phyloP scores from a whole-genome alignment of 2,113 vertebrate species.

The Pterocles burchelli region DNA sequence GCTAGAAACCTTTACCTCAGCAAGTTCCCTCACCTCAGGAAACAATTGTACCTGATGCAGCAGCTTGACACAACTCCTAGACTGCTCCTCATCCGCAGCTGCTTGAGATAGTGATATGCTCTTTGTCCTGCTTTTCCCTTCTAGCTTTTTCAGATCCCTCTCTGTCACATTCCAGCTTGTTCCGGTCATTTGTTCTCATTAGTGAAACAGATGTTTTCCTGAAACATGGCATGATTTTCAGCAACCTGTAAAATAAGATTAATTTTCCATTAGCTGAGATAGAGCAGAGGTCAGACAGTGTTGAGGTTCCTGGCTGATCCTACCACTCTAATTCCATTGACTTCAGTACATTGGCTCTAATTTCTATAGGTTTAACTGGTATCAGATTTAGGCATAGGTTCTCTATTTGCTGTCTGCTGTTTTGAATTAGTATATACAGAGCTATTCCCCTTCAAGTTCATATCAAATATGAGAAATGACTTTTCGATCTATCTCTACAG shows the following conservation, averaged over 20 bases:
- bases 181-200: background rate
- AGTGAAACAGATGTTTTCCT: background rate
- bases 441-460: background rate
- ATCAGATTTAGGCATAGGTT: background rate
- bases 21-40: background rate
- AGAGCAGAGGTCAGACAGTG: background rate
- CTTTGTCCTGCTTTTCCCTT: background rate
- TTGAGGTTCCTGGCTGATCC: background rate
- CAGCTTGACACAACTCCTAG: background rate
- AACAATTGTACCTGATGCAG: background rate
- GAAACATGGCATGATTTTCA: background rate
- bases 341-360: background rate
- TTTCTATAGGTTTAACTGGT: background rate
- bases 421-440: background rate
- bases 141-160: background rate
- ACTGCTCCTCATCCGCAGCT: background rate
- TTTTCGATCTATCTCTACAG: background rate
- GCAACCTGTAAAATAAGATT: background rate
- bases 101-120: background rate
- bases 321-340: background rate
- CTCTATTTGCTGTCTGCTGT: background rate
- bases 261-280: background rate
- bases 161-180: background rate
- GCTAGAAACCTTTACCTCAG: background rate
- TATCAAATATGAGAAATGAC: background rate